Conservation (phyloP, 2,113 vertebrate species). For the Marmota monax region DNA sequence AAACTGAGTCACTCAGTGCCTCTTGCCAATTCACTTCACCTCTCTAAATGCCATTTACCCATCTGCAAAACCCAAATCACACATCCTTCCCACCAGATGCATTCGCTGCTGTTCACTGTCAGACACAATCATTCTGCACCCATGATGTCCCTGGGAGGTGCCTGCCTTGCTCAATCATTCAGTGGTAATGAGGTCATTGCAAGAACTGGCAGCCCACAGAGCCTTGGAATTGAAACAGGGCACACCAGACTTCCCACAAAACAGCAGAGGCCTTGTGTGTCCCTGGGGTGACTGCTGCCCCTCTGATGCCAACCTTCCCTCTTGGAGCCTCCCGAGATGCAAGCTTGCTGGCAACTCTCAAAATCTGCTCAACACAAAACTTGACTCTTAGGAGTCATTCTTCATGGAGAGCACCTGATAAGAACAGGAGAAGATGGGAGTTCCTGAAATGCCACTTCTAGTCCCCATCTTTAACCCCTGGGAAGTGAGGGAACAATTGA, state of each 20-base stretch:
- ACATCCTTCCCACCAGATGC: neutral
- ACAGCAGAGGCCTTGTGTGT: neutral
- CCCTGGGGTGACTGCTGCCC: neutral
- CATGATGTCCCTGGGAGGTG: neutral
- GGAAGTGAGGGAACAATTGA: neutral
- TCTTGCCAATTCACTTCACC: neutral
- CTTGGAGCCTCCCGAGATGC: neutral
- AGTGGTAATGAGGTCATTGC: constrained; percentile 51
- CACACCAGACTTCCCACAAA: neutral
- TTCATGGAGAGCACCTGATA: neutral
- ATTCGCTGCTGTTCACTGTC: neutral
- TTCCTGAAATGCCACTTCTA: neutral
- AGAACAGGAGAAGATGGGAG: neutral
- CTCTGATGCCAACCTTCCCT: neutral
- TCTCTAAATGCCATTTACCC: neutral
- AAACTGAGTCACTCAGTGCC: neutral
- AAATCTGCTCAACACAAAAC: neutral
- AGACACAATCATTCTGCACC: neutral
- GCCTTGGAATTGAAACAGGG: constrained; percentile 35
- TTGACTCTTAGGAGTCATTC: neutral
- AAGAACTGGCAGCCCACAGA: neutral
- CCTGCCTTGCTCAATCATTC: constrained; percentile 18
- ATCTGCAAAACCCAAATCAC: constrained; percentile 10
- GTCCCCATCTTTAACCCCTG: neutral
- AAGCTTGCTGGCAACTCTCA: neutral